A percentile compares a stretch with the other conserved stretches of the same genome.
Conservation (phyloP, 2,797 vertebrate genomes). For the Micropoecilia bifurca region DNA sequence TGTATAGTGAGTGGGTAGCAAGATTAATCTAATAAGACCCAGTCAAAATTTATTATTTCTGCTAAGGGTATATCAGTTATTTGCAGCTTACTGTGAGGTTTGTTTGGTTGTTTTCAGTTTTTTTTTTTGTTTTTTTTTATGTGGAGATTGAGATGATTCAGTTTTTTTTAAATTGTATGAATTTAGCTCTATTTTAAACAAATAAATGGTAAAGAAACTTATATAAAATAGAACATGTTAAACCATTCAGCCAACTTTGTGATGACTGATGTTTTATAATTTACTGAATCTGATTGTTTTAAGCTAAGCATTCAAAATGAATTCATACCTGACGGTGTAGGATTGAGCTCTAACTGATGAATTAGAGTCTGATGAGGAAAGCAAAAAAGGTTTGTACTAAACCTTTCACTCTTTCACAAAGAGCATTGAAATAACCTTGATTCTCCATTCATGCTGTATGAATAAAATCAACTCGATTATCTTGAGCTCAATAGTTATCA, state of each 20-base stretch:
- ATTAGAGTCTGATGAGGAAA: neutral
- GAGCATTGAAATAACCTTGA: neutral
- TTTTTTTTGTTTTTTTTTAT: no score
- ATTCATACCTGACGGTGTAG: neutral
- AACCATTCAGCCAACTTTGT: neutral
- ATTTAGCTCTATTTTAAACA: no score
- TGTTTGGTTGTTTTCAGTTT: no score
- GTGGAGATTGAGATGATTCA: no score
- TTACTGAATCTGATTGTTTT: neutral
- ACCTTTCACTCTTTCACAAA: neutral
- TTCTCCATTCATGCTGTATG: neutral
- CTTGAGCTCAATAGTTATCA: neutral
- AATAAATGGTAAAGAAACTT: no score
- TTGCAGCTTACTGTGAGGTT: no score
- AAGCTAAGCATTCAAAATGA: neutral
- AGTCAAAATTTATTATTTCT: no score
- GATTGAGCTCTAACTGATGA: neutral
- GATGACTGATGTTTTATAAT: neutral
- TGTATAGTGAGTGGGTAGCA: no score
- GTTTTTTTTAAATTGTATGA: no score
- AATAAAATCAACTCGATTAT: neutral
- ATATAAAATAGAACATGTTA: no score
- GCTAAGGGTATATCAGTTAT: no score
- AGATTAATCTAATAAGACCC: no score
- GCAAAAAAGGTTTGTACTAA: neutral